Percentiles rank a stretch among this genome's conserved stretches.
These are phyloP conservation scores for Gobio gobio DNA, from an alignment of 2,113 vertebrate genomes.

Conservation along the genomic window DNA sequence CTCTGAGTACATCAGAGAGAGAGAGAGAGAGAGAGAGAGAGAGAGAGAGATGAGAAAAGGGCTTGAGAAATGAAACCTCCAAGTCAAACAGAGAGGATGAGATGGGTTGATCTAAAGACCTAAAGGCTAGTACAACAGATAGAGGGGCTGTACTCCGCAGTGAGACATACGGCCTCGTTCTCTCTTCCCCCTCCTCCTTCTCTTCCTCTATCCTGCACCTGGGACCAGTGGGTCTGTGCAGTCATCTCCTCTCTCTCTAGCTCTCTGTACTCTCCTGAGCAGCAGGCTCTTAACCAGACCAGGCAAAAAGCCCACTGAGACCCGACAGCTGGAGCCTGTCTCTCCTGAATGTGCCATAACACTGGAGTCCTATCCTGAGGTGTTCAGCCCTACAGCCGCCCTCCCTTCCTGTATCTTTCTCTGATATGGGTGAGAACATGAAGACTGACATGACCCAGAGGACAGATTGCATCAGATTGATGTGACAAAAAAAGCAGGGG, in stretches of 20 bases:
- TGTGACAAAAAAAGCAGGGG: slow-evolving; percentile 35
- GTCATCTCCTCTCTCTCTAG: slow-evolving; percentile 16
- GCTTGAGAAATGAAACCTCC: slow-evolving; percentile 11
- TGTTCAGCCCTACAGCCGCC: neutral
- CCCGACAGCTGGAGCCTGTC: slow-evolving; percentile 47
- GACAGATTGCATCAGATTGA: slow-evolving; percentile 39
- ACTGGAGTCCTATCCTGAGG: slow-evolving; percentile 36
- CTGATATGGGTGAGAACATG: slow-evolving; percentile 43
- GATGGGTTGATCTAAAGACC: slow-evolving; percentile 34
- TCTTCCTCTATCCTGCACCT: slow-evolving; percentile 32
- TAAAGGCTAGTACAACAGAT: slow-evolving; percentile 36
- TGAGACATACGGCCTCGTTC: neutral
- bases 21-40: slow-evolving; percentile 1
- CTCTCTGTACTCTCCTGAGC: slow-evolving; percentile 16
- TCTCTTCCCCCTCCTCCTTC: neutral
- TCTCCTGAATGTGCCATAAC: slow-evolving; percentile 31
- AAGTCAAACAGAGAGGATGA: slow-evolving; percentile 36
- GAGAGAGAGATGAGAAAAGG: neutral
- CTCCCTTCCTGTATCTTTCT: neutral
- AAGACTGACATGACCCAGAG: slow-evolving; percentile 51
- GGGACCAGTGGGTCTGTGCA: slow-evolving; percentile 30
- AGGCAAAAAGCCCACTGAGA: slow-evolving; percentile 30
- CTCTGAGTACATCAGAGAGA: slow-evolving; percentile 35
- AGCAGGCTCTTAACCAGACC: slow-evolving; percentile 17
- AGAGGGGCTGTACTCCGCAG: slow-evolving; percentile 4